Evolutionary conservation across 2,888 invertebrate genomes (phyloP), one percentile per base, ranked within the genome.

Genomic region (Leptinotarsa haldemani): DNA sequence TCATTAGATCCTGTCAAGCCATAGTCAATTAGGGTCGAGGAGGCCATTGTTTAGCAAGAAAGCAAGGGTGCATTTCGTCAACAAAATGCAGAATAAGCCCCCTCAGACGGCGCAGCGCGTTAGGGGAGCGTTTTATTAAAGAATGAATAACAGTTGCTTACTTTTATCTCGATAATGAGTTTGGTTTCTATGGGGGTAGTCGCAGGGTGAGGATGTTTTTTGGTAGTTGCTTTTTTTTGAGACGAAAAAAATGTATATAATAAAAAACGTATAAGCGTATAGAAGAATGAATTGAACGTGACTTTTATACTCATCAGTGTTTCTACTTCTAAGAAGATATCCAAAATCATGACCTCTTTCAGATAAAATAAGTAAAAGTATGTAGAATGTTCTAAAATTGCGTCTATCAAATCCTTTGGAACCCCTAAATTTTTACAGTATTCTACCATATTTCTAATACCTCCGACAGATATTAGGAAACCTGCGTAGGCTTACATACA

Each of bases 11-110:
- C 56, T 22, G 68, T 53, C 56, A 52, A 68, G 68, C 56, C 68
- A 56, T 53, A 76, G 76, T 76, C 73, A 76, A 73, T 76, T 76
- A 76, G 53, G 76, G 73, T 74, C 66, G 66, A 75, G 72, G 50
- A 56, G 25, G 56, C 69, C 74, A 74, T 74, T 71, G 74, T 74
- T 74, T 65, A 69, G 71, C 53, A 30, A 30, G 65, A 40, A 46
- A 68, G 61, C 74, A 71, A 71, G 74, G 74, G 74, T 65, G 67
- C 47, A 56, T 71, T 71, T 69, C 69, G 69, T 69, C 69, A 71
- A 74, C 74, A 74, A 74, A 71, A 71, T 71, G 71, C 71, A 69
- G 65, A 74, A 74, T 68, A 71, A 70, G 69, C 65, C 71, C 71
- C 71, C 52, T 65, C 58, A 67, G 74, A n/a, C 40, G 61, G 2